A percentile compares a stretch with the other conserved stretches of the same genome.
These are phyloP conservation scores for Potamilus streckersoni DNA, from an alignment of 1,140 invertebrate species.

Conservation along the genomic window DNA sequence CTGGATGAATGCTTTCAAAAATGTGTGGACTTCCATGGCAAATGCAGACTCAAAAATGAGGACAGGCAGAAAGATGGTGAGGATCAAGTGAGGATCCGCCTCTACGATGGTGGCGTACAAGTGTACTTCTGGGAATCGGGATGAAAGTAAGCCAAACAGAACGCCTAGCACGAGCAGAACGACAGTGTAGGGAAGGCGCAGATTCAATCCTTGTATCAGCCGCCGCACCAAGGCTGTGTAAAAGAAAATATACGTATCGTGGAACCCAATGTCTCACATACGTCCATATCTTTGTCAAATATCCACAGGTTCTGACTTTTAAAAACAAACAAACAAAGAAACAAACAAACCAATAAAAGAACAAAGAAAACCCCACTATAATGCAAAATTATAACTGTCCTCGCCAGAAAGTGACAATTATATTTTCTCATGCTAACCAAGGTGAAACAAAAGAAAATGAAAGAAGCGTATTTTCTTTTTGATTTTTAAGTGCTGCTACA, in stretches of 20 bases:
- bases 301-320: neutral
- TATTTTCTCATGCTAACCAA: no score
- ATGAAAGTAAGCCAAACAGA: constrained; percentile 49
- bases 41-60: constrained; percentile 71
- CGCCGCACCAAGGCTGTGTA: constrained; percentile 54
- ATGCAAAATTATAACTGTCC: no score
- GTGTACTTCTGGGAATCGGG: constrained; percentile 27
- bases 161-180: constrained; percentile 60
- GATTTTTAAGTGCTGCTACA: no score
- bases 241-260: neutral
- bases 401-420: no score
- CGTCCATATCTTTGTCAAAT: neutral
- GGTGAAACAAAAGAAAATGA: no score
- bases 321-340: neutral
- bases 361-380: no score
- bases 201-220: constrained; percentile 42
- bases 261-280: neutral
- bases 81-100: constrained; percentile 65
- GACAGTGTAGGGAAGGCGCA: constrained; percentile 63
- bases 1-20: constrained; percentile 66
- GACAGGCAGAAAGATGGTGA: constrained; percentile 68
- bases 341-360: no score
- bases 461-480: no score
- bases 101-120: constrained; percentile 48
- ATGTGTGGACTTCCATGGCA: constrained; percentile 68